These are phyloP conservation scores for Dermochelys coriacea DNA, from an alignment of 2,797 vertebrate species.

Conservation along the genomic window DNA sequence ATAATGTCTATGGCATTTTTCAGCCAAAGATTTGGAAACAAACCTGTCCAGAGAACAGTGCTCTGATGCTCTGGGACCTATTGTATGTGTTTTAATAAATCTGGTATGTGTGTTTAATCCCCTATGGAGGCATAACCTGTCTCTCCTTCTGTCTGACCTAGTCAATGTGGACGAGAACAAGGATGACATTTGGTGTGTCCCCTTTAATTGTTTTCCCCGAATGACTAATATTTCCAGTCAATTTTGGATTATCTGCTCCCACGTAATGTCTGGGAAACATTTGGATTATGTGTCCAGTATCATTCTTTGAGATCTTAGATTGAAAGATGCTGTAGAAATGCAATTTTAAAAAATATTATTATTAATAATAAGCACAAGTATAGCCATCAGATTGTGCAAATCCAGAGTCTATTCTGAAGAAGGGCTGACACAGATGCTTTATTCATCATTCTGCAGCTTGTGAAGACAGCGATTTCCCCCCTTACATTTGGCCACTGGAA, in stretches of 20 bases:
- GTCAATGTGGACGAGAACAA: not conserved
- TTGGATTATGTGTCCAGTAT: not conserved
- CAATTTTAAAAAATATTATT: not conserved
- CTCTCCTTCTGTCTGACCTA: not conserved
- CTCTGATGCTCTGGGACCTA: not conserved
- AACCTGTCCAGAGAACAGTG: not conserved
- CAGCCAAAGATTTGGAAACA: not conserved
- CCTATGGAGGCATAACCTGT: not conserved
- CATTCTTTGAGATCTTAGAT: not conserved
- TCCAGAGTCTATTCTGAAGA: not conserved
- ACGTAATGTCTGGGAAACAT: not conserved
- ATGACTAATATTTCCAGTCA: not conserved
- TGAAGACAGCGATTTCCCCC: not conserved
- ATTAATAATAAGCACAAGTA: not conserved
- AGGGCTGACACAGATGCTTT: not conserved
- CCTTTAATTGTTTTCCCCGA: not conserved
- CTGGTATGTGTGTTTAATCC: rapidly evolving
- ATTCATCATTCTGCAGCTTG: not conserved
- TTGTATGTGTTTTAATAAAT: not conserved
- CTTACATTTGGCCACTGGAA: not conserved
- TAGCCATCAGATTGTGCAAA: not conserved
- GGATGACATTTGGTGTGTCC: not conserved
- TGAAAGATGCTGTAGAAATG: not conserved
- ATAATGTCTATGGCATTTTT: not conserved
- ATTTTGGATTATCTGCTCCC: not conserved